Base-by-base conservation (phyloP, 2,888 invertebrate genomes). In the Tromatobia lineatoria region DNA sequence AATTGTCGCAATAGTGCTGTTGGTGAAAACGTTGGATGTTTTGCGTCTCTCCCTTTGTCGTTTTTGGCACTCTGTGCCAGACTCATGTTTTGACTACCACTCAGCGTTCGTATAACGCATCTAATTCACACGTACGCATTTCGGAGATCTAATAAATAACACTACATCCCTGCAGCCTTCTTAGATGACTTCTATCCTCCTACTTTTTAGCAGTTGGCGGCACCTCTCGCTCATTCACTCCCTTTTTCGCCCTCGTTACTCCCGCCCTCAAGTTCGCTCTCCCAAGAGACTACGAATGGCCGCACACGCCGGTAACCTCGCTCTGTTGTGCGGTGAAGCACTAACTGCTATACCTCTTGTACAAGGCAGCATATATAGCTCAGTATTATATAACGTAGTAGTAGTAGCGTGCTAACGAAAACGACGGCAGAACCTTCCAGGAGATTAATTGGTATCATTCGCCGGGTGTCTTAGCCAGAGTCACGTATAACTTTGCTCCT, bases 391-490 rank as follows among this genome's bases (percentile, higher is more conserved):
- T 34, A 61, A 59, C 50, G n/a, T 52, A 34, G 8, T 20, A 29
- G 10, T n/a, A 64, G 77, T 18, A 66, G 66, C 81, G 80, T 69
- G 83, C 71, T 81, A 83, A 83, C 83, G 81, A 83, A 83, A 81
- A 81, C 81, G 73, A 74, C 77, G 84, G 77, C 69, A 81, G 81
- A 84, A 84, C 84, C 84, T 78, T 81, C 77, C 69, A 45, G 74
- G 73, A 84, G 81, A 84, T 84, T 84, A 81, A 84, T 84, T 84
- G 84, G 84, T 84, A 84, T 84, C 77, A 81, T 84, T 81, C 81
- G 71, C 73, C 61, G 69, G 80, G 76, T 73, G 76, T 47, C 76
- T 66, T 59, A 25, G 61, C 38, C 74, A 47, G 80, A 80, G 76
- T 80, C 80, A 74, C 83, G 81, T 83, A 83, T 81, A 83, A 83